These are phyloP conservation scores for Euzophera pinguis DNA, from an alignment of 2,888 invertebrate species.

Conservation along the genomic window DNA sequence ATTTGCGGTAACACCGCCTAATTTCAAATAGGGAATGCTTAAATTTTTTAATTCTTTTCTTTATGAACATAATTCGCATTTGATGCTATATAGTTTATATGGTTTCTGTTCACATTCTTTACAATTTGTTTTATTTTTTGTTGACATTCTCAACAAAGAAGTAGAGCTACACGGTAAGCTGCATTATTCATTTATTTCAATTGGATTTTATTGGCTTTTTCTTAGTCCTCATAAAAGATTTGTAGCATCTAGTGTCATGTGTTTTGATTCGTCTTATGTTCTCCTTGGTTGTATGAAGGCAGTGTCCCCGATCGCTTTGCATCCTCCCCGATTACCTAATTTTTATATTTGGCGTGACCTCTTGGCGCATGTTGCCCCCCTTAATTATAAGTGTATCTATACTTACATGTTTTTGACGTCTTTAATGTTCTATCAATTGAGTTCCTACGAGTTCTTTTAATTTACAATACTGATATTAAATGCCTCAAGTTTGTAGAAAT, in stretches of 20 bases:
- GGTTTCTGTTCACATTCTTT: slow-evolving; percentile 43
- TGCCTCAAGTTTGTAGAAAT: slow-evolving; percentile 58
- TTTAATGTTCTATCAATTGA: slow-evolving; percentile 40
- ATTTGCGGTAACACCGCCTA: slow-evolving; percentile 50
- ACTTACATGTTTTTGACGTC: slow-evolving; percentile 35
- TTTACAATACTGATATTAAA: slow-evolving; percentile 40
- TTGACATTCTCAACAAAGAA: slow-evolving; percentile 50
- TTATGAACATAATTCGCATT: slow-evolving; percentile 42
- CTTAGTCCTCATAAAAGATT: slow-evolving; percentile 50
- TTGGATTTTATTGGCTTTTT: slow-evolving; percentile 51
- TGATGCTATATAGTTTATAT: slow-evolving; percentile 40
- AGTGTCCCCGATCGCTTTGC: slow-evolving; percentile 80
- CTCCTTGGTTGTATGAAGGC: slow-evolving; percentile 79
- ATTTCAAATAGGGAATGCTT: slow-evolving; percentile 59
- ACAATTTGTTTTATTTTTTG: slow-evolving; percentile 38
- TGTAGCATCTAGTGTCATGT: slow-evolving; percentile 59
- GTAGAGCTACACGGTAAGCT: slow-evolving; percentile 55
- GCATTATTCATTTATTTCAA: slow-evolving; percentile 46
- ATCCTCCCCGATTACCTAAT: slow-evolving; percentile 66
- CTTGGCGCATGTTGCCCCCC: slow-evolving; percentile 76
- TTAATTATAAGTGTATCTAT: slow-evolving; percentile 57
- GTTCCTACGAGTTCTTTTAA: slow-evolving; percentile 38
- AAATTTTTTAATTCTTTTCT: slow-evolving; percentile 42
- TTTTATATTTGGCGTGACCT: slow-evolving; percentile 77
- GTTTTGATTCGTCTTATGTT: slow-evolving; percentile 55